These are phyloP conservation scores for Apolygus lucorum DNA, from an alignment of 1,140 invertebrate genomes.

Conservation along the genomic window DNA sequence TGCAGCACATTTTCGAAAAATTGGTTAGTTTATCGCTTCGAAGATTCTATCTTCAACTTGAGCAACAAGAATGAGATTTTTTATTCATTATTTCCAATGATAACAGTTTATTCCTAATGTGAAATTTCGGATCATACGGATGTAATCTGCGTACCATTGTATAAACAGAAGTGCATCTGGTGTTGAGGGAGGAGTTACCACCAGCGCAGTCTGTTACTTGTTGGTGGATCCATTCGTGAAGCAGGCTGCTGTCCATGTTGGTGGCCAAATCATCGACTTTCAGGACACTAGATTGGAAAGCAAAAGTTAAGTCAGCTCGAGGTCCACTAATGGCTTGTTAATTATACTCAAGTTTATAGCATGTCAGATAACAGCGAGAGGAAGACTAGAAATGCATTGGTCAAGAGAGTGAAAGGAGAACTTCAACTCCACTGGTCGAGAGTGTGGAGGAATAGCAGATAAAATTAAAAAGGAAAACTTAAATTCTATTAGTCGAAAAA, in stretches of 20 bases:
- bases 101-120: no score
- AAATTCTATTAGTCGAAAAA: no score
- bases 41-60: neutral
- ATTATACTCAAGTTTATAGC: neutral
- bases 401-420: neutral
- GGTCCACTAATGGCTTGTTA: neutral
- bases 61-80: neutral
- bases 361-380: neutral
- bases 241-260: neutral
- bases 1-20: neutral
- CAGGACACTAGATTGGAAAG: neutral
- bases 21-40: neutral
- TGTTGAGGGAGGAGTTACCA: neutral
- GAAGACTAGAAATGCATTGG: neutral
- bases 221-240: neutral
- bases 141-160: neutral
- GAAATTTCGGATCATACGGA: no score
- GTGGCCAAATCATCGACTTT: neutral
- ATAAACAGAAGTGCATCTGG: neutral
- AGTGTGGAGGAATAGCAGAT: neutral
- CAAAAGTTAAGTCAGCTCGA: neutral
- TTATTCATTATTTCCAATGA: no score
- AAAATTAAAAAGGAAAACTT: no score
- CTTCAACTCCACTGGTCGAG: neutral
- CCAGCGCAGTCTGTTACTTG: neutral